Evolutionary conservation across 2,113 vertebrate species (phyloP).

Genomic region (Papio anubis): DNA sequence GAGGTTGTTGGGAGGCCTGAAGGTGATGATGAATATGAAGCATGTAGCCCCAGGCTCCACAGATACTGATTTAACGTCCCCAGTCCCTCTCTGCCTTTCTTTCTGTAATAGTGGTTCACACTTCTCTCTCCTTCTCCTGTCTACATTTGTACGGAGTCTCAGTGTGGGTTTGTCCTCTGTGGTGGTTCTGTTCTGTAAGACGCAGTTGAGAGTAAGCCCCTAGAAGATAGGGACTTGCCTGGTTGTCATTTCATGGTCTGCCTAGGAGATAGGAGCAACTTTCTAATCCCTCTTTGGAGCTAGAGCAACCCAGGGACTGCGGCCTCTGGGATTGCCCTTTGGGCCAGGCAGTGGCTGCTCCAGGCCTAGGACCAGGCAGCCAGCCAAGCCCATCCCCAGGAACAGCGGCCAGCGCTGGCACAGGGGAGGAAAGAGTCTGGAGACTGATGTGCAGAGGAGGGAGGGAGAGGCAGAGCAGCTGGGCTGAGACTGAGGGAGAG

Average conservation of each 20-base stretch:
- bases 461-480: neutral
- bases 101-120: neutral
- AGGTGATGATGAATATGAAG: neutral
- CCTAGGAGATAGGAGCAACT: neutral
- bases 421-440: neutral
- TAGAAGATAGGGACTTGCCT: neutral
- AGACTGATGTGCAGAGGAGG: neutral
- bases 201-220: neutral
- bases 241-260: neutral
- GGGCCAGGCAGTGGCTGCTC: neutral
- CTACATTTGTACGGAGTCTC: neutral
- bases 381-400: neutral
- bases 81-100: neutral
- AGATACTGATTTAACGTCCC: neutral
- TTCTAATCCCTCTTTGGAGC: neutral
- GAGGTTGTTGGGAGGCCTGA: neutral
- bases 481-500: neutral
- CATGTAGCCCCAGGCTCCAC: neutral
- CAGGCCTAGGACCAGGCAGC: neutral
- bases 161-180: neutral
- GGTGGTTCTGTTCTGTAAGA: neutral
- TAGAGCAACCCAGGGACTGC: neutral
- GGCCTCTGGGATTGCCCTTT: neutral
- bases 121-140: neutral
- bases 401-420: conserved; percentile 2